Evolutionary conservation across 2,113 vertebrate species (phyloP).

Genomic region (Gambusia holbrooki): DNA sequence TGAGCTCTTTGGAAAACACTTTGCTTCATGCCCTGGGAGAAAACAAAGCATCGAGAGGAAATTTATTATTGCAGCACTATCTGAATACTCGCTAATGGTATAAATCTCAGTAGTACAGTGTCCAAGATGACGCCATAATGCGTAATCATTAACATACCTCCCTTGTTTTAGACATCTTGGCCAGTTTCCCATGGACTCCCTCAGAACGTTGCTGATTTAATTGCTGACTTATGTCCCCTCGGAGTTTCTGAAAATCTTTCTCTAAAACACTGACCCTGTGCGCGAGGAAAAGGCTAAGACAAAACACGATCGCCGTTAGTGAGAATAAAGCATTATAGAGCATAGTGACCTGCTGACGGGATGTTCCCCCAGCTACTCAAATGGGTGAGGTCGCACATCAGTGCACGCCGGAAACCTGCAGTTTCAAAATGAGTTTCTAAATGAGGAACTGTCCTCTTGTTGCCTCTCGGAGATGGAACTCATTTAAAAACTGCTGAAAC

Average conservation of each 20-base stretch:
- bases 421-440: slow-evolving; percentile 64
- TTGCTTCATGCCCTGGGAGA: slow-evolving; percentile 64
- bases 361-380: slow-evolving; percentile 54
- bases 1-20: slow-evolving; percentile 57
- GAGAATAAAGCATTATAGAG: slow-evolving; percentile 57
- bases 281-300: slow-evolving; percentile 66
- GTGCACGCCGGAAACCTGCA: slow-evolving; percentile 58
- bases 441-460: slow-evolving; percentile 64
- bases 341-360: slow-evolving; percentile 29
- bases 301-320: slow-evolving; percentile 56
- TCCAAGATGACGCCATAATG: slow-evolving; percentile 73
- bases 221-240: slow-evolving; percentile 63
- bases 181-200: slow-evolving; percentile 60
- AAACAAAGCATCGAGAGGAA: slow-evolving; percentile 63
- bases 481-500: slow-evolving; percentile 50
- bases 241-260: slow-evolving; percentile 66
- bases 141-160: slow-evolving; percentile 74
- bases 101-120: slow-evolving; percentile 68
- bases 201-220: slow-evolving; percentile 69
- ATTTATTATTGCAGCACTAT: slow-evolving; percentile 63
- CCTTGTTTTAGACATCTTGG: slow-evolving; percentile 62
- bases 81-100: slow-evolving; percentile 59
- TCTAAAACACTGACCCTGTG: slow-evolving; percentile 68
- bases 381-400: slow-evolving; percentile 55
- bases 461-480: slow-evolving; percentile 56